These are phyloP conservation scores for Clarias pachynema DNA, from an alignment of 2,797 vertebrate species.

Conservation along the genomic window DNA sequence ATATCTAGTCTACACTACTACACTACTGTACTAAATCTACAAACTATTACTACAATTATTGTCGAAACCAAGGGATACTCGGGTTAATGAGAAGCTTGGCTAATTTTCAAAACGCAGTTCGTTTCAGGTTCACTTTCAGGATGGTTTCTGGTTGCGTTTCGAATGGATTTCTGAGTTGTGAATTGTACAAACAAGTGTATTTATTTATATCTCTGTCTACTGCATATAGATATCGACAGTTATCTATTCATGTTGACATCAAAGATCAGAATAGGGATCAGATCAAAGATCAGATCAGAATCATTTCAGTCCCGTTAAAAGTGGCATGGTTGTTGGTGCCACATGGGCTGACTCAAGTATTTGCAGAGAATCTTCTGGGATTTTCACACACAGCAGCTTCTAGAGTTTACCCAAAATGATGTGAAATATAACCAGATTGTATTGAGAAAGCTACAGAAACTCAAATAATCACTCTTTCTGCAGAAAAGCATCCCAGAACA, in stretches of 20 bases:
- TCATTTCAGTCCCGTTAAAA: not conserved
- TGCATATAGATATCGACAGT: not conserved
- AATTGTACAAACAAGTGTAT: not conserved
- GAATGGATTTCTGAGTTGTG: not conserved
- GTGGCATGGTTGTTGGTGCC: not conserved
- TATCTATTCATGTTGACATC: not conserved
- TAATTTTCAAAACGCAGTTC: not conserved
- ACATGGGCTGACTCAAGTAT: not conserved
- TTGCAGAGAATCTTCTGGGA: not conserved
- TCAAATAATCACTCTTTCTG: not conserved
- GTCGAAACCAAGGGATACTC: not conserved
- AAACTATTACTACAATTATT: constrained; percentile 10
- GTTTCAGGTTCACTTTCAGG: constrained; percentile 4
- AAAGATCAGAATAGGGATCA: not conserved
- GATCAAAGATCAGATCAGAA: too few relatives aligned
- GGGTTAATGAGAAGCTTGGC: not conserved
- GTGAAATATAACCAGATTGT: not conserved
- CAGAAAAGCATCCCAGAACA: not conserved
- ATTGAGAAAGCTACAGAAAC: not conserved
- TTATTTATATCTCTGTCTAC: not conserved
- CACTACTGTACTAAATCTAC: not conserved
- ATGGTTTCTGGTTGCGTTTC: not conserved
- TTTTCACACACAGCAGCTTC: not conserved
- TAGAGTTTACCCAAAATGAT: not conserved
- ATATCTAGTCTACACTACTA: not conserved